Percentiles rank a stretch among this genome's conserved stretches.
These are phyloP conservation scores for Stigmatopora argus DNA, from an alignment of 2,113 vertebrate genomes.

Conservation along the genomic window DNA sequence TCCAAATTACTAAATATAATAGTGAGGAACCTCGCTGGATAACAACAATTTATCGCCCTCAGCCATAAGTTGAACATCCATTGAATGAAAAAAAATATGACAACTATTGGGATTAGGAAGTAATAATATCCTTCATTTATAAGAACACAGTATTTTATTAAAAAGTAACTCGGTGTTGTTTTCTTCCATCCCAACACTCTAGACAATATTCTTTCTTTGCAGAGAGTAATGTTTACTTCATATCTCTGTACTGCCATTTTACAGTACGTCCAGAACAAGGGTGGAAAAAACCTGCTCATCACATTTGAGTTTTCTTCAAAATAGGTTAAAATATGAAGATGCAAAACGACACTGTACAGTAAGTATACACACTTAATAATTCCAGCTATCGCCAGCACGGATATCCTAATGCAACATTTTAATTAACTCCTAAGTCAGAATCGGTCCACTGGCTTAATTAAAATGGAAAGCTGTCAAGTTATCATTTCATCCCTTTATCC, in stretches of 20 bases:
- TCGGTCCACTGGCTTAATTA: slow-evolving; percentile 43
- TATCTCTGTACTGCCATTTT: not conserved
- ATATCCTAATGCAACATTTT: slow-evolving; percentile 25
- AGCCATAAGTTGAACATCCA: not conserved
- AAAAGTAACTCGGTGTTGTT: not conserved
- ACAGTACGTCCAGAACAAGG: not conserved
- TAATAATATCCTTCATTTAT: slow-evolving; percentile 2
- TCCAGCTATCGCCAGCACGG: slow-evolving; percentile 15
- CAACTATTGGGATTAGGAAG: not conserved
- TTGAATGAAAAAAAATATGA: not conserved
- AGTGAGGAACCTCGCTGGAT: not conserved
- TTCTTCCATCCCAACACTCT: not conserved
- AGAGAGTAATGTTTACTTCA: not conserved
- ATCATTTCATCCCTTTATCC: not conserved
- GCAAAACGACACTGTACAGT: not conserved
- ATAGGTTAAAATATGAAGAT: not conserved
- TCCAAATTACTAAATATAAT: not conserved
- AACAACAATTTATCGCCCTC: not conserved
- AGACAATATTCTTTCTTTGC: not conserved
- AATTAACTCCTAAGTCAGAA: slow-evolving; percentile 56
- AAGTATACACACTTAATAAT: not conserved
- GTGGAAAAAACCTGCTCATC: not conserved
- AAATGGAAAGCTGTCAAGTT: slow-evolving; percentile 17
- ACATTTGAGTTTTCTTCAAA: not conserved
- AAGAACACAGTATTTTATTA: not conserved